Conservation (phyloP, 2,888 invertebrate genomes). For the Fissipunctia ypsillon region DNA sequence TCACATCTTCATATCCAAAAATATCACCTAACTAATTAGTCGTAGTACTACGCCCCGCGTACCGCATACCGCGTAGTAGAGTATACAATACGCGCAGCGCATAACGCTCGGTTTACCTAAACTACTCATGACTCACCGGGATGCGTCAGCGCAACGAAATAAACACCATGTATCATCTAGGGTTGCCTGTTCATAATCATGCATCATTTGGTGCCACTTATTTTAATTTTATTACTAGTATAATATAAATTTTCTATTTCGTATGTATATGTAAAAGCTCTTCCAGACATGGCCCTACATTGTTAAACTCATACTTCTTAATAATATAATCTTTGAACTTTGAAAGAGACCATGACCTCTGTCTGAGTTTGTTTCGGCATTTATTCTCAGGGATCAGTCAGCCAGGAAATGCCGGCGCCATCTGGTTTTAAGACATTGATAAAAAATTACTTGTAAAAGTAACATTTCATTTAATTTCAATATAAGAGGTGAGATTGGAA, state of each 20-base stretch:
- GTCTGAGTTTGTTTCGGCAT: background rate
- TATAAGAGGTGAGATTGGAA: background rate
- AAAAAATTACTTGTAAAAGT: background rate
- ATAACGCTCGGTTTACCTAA: constrained; percentile 72
- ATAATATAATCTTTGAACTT: background rate
- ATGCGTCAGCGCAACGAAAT: constrained; percentile 83
- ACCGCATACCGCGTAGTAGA: constrained; percentile 37
- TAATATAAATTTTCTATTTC: background rate
- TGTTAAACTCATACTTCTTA: background rate
- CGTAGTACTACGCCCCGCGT: constrained; percentile 35
- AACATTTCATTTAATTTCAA: background rate
- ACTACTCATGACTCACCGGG: constrained; percentile 78
- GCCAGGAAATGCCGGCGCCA: background rate
- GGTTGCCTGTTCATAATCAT: constrained; percentile 44
- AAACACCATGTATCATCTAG: constrained; percentile 70
- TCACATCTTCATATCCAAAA: constrained; percentile 25
- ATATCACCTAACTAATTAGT: constrained; percentile 49
- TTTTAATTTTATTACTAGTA: background rate
- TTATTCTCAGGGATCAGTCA: background rate
- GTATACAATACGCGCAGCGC: constrained; percentile 52
- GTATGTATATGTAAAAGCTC: background rate
- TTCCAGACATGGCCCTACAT: background rate
- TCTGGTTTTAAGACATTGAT: background rate
- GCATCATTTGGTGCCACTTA: constrained; percentile 3
- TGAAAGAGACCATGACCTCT: background rate